Evolutionary conservation across 2,797 vertebrate genomes (phyloP).

Genomic region (Odontamblyopus lacepedii): DNA sequence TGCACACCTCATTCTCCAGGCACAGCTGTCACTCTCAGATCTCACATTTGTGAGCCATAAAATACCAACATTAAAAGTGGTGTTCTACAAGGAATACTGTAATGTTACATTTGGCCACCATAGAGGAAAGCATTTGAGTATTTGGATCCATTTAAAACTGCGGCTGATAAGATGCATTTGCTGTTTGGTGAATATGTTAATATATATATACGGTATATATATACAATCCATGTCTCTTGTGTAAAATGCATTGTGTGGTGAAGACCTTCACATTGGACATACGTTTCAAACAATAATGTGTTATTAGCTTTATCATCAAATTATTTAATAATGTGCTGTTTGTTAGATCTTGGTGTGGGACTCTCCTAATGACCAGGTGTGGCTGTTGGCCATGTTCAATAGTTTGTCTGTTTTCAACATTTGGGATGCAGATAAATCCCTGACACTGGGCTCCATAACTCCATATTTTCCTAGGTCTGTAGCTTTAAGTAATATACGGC

Average conservation of each 20-base stretch:
- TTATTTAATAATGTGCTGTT: not conserved
- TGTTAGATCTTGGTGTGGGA: not conserved
- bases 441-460: not conserved
- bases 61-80: conserved; percentile 69
- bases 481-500: not conserved
- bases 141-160: conserved; percentile 64
- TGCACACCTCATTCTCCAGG: conserved; percentile 37
- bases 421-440: not conserved
- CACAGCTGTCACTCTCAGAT: conserved; percentile 55
- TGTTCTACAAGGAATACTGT: conserved; percentile 75
- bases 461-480: conserved; percentile 2
- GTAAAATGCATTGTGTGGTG: too few relatives aligned
- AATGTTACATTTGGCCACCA: conserved; percentile 54
- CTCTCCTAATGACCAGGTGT: not conserved
- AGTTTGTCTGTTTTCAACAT: not conserved
- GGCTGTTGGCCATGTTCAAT: not conserved
- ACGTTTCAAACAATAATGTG: too few relatives aligned
- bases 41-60: conserved; percentile 69
- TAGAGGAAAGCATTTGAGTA: conserved; percentile 57
- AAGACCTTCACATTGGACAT: too few relatives aligned
- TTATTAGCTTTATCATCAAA: not conserved
- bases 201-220: too few relatives aligned
- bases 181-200: conserved; percentile 14
- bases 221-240: too few relatives aligned
- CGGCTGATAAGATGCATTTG: conserved; percentile 22